These are phyloP conservation scores for Magallana nippona DNA, from an alignment of 2,888 invertebrate species.

Conservation along the genomic window DNA sequence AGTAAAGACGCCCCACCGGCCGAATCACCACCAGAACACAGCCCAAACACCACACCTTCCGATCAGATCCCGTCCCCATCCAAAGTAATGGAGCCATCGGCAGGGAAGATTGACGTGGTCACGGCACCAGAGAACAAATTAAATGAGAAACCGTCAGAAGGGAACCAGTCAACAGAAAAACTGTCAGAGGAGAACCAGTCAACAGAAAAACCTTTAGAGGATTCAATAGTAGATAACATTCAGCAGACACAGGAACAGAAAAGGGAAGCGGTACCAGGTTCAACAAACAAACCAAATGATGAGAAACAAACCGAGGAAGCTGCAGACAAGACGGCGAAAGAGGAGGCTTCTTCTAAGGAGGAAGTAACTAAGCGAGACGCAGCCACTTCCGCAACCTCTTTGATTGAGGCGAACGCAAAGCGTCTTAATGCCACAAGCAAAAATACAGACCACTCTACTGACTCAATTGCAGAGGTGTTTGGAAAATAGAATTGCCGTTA, in stretches of 20 bases:
- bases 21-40: not conserved
- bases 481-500: not conserved
- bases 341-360: not conserved
- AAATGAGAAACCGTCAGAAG: not conserved
- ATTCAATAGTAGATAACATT: too few relatives aligned
- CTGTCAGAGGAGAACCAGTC: too few relatives aligned
- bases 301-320: not conserved
- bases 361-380: slow-evolving; percentile 6
- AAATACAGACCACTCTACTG: not conserved
- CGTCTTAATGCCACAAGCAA: not conserved
- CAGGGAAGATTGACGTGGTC: not conserved
- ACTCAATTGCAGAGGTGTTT: not conserved
- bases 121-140: too few relatives aligned
- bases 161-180: too few relatives aligned
- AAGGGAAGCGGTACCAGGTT: not conserved
- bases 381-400: slow-evolving; percentile 33
- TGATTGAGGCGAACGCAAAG: slow-evolving; percentile 26
- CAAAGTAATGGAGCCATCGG: not conserved
- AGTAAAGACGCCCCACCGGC: not conserved
- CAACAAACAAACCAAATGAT: not conserved
- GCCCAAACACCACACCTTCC: not conserved
- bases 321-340: not conserved
- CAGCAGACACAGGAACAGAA: too few relatives aligned
- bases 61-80: not conserved
- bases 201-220: too few relatives aligned